Evolutionary conservation across 2,797 vertebrate genomes (phyloP), one percentile per base, ranked within the genome.

Genomic region (Zenarchopterus dispar): DNA sequence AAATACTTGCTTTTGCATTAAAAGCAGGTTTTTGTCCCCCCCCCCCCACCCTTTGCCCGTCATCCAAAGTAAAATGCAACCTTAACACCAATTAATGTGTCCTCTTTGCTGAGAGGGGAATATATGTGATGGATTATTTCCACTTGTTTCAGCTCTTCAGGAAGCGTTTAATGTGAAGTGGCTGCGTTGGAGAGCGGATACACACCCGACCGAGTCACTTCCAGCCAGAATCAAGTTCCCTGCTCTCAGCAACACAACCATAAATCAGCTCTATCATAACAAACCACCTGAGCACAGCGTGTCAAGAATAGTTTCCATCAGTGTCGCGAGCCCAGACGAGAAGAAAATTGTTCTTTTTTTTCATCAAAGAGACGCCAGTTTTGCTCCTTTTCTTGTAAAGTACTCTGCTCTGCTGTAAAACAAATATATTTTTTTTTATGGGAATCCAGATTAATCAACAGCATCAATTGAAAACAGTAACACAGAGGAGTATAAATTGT

Each of bases 41-140:
- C 31, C 21, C 6, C 52, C 33, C 1, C 28, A 1, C 31, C 21
- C 6, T 56, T 56, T 59, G 22, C 41, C 39, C 18, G 22, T 0
- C 8, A 36, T 68, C 31, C 33, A 52, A 54, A 50, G 19, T 57
- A 44, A 36, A 70, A 67, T 23, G 8, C 24, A 44, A 39, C 18
- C 16, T 11, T 50, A 62, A 56, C 45, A 66, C 43, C 19, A 42
- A n/a, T 22, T 19, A 7, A 28, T 49, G 33, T 67, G 69, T 39
- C 48, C 58, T 58, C 45, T 68, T 24, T 44, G 55, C 49, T 1
- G 16, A 47, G 44, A 10, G n/a, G 18, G 18, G 58, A 77, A 78
- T 77, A 60, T 63, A 36, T 78, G 69, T 84, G 81, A 88, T 77
- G 73, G 80, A 84, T 78, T 65, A 78, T 85, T 88, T 89, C 77